Base-by-base conservation (phyloP, 2,113 vertebrate genomes). In the Telmatochromis bifrenatus region DNA sequence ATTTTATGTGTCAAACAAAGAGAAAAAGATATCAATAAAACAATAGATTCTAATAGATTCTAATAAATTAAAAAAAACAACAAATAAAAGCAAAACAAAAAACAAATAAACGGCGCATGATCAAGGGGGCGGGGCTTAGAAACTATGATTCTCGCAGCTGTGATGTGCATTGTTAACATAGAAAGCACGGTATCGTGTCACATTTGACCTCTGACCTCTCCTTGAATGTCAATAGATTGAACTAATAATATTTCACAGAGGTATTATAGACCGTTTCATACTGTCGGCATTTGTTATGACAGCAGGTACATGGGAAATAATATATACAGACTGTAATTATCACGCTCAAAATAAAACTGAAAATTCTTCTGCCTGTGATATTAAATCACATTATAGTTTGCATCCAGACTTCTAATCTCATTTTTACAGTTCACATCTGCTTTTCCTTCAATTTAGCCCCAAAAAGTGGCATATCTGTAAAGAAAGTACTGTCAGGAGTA, bases 281-380 rank as follows among this genome's bases (percentile, higher is more conserved):
- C 35, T 37, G 35, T 37, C 35, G 35, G 0, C 35, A 37, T 37
- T 37, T 37, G 35, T 37, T 37, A 37, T 37, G 35, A 37, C 35
- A 37, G 35, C 35, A 37, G 35, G 35, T 9, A 35, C 35, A 35
- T 35, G 4, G 35, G 9, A 37, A 37, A 37, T 37, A 37, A 37
- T 37, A 28, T 28, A 28, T 28, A 35, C 9, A 37, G 35, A 37
- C 35, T 37, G 35, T 37, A 37, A 37, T 37, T 54, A 54, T 54
- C 51, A 23, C 1, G n/a, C 53, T 54, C 10, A 54, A 54, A 54
- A 23, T 54, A 54, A 54, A 54, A 21, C 0, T 12, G 10, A 54
- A 54, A 23, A 23, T 12, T 0, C n/a, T 23, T 0, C 53, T 0
- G 21, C 51, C 10, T 54, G n/a, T 54, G 51, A 54, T 54, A 54